Evolutionary conservation across 2,113 vertebrate species (phyloP).

Genomic region (cat (Felis catus)): F.catus_Fca126_mat1.0 CM031412.1:108428001-108428500

Average conservation of each 20-base stretch:
- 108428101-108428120: not conserved
- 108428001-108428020: not conserved
- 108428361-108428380: not conserved
- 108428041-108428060: not conserved
- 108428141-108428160: not conserved
- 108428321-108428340: not conserved
- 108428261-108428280: not conserved
- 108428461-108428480: not conserved
- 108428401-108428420: not conserved
- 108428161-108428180: not conserved
- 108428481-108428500: not conserved
- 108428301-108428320: slow-evolving; percentile 14
- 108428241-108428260: not conserved
- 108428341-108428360: not conserved
- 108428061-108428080: not conserved
- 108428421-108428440: not conserved
- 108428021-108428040: not conserved
- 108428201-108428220: not conserved
- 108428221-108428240: not conserved
- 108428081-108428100: not conserved
- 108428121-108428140: not conserved
- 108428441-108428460: not conserved
- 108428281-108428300: not conserved
- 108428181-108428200: not conserved
- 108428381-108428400: not conserved